Conservation (phyloP, 1,140 invertebrate genomes). For the Ceratoteleas bidentatus region DNA sequence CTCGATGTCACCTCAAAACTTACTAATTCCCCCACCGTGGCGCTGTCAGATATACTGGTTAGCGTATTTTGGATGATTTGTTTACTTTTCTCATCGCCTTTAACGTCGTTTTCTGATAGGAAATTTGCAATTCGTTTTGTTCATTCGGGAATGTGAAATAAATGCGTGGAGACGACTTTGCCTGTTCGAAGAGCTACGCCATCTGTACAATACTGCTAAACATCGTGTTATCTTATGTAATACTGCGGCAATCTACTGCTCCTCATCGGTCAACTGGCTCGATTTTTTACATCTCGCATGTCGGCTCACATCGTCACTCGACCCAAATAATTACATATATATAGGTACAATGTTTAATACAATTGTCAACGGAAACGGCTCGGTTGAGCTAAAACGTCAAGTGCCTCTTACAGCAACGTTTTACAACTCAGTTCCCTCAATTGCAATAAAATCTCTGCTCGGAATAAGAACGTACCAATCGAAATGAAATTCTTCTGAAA, state of each 20-base stretch:
- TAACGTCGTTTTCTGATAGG: too few species aligned
- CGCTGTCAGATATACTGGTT: background rate
- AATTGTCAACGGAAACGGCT: conserved; percentile 15
- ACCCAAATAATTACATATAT: conserved; percentile 37
- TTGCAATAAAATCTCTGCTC: too few species aligned
- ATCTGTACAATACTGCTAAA: conserved; percentile 49
- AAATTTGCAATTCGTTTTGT: too few species aligned
- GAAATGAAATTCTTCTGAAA: too few species aligned
- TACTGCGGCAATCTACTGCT: conserved; percentile 43
- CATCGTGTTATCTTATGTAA: conserved; percentile 44
- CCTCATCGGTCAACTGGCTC: conserved; percentile 19
- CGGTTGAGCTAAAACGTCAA: conserved; percentile 12
- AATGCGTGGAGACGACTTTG: conserved; percentile 33
- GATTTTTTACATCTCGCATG: conserved; percentile 26
- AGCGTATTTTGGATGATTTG: too few species aligned
- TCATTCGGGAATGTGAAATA: conserved; percentile 13
- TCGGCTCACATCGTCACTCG: conserved; percentile 22
- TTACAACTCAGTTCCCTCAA: too few species aligned
- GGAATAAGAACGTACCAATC: too few species aligned
- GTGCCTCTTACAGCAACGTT: background rate
- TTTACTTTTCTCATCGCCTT: too few species aligned
- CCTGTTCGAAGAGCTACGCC: conserved; percentile 36
- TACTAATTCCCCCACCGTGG: too few species aligned
- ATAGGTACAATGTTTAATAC: conserved; percentile 42
- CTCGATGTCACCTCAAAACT: too few species aligned